A percentile compares a stretch with the other conserved stretches of the same genome.
phyloP scores from a whole-genome alignment of 2,113 vertebrate species.

The Psittacula cyanocephala region DNA sequence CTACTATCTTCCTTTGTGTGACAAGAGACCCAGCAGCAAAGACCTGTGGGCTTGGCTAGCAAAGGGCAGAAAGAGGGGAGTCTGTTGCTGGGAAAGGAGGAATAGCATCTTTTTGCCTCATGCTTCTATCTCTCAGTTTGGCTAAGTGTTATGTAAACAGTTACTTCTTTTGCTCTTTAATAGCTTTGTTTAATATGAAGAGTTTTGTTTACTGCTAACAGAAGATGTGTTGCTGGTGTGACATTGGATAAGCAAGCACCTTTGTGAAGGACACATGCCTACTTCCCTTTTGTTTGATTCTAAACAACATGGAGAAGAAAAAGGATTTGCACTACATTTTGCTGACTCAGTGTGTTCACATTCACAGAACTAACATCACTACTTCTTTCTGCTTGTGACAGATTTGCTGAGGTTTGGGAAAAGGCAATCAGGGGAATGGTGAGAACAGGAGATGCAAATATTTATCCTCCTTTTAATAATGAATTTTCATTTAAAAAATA shows the following conservation, averaged over 20 bases:
- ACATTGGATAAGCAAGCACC: neutral
- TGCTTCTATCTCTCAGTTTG: neutral
- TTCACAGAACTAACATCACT: neutral
- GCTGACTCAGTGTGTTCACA: neutral
- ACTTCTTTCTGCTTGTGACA: neutral
- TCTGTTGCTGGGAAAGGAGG: neutral
- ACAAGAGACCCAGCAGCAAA: neutral
- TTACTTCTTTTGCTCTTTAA: neutral
- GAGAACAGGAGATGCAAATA: neutral
- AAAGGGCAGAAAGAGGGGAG: neutral
- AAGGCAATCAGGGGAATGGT: neutral
- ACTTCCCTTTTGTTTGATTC: slow-evolving; percentile 10
- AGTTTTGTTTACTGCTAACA: slow-evolving; percentile 36
- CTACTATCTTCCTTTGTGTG: neutral
- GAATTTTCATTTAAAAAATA: neutral
- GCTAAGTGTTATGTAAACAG: neutral
- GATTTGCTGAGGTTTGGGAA: neutral
- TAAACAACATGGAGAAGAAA: neutral
- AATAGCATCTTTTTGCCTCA: neutral
- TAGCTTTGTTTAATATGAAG: neutral
- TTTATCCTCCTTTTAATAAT: neutral
- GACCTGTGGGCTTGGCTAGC: neutral
- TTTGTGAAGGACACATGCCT: neutral
- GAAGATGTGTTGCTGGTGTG: neutral
- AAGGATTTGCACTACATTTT: neutral